These are phyloP conservation scores for Homarus gammarus DNA, from an alignment of 2,888 invertebrate genomes.

Conservation along the genomic window DNA sequence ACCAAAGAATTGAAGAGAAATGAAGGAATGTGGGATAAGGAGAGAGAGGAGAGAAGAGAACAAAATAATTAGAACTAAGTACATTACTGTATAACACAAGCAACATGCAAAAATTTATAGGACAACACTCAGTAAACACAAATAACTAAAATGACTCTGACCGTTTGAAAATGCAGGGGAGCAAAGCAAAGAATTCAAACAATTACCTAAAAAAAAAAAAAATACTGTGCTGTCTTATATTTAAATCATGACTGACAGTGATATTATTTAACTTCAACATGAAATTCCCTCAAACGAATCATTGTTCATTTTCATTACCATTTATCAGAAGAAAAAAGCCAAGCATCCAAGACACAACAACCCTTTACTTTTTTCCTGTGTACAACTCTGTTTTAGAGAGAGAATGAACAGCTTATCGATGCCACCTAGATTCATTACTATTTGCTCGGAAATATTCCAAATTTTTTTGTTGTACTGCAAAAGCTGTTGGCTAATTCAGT, in stretches of 20 bases:
- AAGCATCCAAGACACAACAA: background rate
- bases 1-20: conserved; percentile 26
- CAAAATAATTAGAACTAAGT: conserved; percentile 51
- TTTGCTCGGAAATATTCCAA: background rate
- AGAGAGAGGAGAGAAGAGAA: conserved; percentile 21
- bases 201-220: background rate
- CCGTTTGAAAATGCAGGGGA: background rate
- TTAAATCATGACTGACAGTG: background rate
- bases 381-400: background rate
- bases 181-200: background rate
- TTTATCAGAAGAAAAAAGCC: background rate
- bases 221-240: background rate
- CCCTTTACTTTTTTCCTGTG: background rate
- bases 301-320: too few species aligned
- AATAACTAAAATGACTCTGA: background rate
- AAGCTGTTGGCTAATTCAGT: background rate
- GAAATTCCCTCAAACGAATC: too few species aligned
- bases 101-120: conserved; percentile 2
- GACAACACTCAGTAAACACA: background rate
- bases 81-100: conserved; percentile 33
- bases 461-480: too few species aligned
- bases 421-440: background rate
- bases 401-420: too few species aligned
- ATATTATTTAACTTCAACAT: too few species aligned
- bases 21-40: conserved; percentile 12